Conservation (phyloP, 2,888 invertebrate genomes). For the Isoperla grammatica region DNA sequence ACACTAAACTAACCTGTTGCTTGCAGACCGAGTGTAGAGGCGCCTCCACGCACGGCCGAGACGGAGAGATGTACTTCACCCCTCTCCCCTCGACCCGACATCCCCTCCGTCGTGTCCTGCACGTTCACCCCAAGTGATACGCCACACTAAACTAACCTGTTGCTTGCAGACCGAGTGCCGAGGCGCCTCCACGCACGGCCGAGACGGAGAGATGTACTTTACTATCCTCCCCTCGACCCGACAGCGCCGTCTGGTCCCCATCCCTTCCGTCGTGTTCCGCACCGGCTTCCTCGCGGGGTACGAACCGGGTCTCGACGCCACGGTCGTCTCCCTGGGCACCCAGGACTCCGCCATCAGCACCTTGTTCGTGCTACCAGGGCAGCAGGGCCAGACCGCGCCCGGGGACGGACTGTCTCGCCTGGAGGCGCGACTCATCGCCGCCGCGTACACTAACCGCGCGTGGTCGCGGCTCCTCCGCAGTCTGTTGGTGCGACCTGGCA, state of each 20-base stretch:
- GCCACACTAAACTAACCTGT: no score
- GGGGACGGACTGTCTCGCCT: conserved; percentile 71
- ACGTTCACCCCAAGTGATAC: no score
- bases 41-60: no score
- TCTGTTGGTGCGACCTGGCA: conserved; percentile 65
- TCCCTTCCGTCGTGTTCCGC: conserved; percentile 76
- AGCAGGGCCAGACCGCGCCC: conserved; percentile 72
- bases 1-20: no score
- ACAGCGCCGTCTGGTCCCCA: conserved; percentile 72
- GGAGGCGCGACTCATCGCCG: conserved; percentile 62
- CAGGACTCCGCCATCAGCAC: conserved; percentile 67
- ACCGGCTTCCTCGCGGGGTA: conserved; percentile 76
- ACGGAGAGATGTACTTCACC: no score
- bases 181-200: conserved; percentile 63
- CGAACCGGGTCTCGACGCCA: conserved; percentile 77
- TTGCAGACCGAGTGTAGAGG: no score
- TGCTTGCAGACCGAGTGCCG: conserved; percentile 68
- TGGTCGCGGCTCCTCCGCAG: conserved; percentile 67
- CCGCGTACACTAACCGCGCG: conserved; percentile 59
- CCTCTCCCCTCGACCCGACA: no score
- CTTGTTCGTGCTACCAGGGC: conserved; percentile 78
- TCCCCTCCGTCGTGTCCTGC: no score
- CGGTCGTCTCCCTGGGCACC: conserved; percentile 70
- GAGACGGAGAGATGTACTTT: conserved; percentile 83
- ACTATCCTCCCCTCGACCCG: conserved; percentile 74